These are phyloP conservation scores for Amphipoea oculea DNA, from an alignment of 2,888 invertebrate species.

Conservation along the genomic window DNA sequence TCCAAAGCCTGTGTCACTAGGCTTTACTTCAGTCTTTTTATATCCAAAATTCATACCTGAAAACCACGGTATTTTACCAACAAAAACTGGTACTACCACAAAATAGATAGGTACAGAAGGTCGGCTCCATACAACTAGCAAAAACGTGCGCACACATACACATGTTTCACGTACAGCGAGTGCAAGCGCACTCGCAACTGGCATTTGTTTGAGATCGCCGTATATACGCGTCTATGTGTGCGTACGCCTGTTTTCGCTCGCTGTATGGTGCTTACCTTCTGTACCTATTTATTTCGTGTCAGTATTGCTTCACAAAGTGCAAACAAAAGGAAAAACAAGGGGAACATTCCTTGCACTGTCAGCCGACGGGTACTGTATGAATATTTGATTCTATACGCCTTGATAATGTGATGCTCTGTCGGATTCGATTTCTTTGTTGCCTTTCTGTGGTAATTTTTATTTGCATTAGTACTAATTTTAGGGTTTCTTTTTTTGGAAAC, in stretches of 20 bases:
- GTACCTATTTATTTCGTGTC: background rate
- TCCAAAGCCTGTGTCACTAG: background rate
- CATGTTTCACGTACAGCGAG: background rate
- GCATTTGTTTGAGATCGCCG: background rate
- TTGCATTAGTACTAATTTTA: background rate
- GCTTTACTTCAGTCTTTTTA: conserved; percentile 9
- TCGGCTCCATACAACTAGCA: background rate
- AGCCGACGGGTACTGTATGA: conserved; percentile 67
- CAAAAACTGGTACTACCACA: conserved; percentile 58
- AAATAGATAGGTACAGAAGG: conserved; percentile 1
- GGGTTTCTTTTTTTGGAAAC: background rate
- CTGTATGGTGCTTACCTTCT: conserved; percentile 8
- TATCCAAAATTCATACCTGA: background rate
- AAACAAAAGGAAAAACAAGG: conserved; percentile 67
- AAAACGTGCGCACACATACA: background rate
- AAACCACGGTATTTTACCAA: conserved; percentile 68
- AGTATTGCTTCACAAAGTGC: conserved; percentile 59
- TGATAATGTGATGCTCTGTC: conserved; percentile 64
- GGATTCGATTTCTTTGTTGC: conserved; percentile 40
- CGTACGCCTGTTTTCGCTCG: accelerated
- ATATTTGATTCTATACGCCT: conserved; percentile 68
- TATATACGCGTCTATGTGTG: too few relatives aligned
- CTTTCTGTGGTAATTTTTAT: conserved; percentile 17
- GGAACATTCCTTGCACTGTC: conserved; percentile 62
- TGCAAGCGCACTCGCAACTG: background rate